A percentile compares a stretch with the other conserved stretches of the same genome.
Evolutionary conservation across 2,888 invertebrate genomes (phyloP).

Genomic region (Leucoma salicis): DNA sequence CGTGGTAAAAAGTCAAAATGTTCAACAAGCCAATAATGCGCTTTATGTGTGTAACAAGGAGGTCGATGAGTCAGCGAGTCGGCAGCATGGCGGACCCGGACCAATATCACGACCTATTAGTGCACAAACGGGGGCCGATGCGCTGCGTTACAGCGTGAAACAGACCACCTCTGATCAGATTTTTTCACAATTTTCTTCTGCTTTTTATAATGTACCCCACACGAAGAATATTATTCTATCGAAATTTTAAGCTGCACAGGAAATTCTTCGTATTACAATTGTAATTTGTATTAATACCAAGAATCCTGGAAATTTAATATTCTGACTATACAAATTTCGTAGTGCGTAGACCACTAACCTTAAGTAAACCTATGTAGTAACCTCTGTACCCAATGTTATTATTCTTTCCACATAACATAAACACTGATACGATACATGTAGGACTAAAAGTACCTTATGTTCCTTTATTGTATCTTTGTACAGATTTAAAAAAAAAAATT

Average conservation of each 20-base stretch:
- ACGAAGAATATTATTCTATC: conserved; percentile 43
- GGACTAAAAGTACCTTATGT: no score
- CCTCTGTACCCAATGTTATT: no score
- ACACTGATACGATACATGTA: no score
- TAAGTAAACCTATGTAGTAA: no score
- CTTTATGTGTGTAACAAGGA: conserved; percentile 48
- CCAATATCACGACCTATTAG: conserved; percentile 75
- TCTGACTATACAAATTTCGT: no score
- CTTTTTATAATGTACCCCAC: conserved; percentile 58
- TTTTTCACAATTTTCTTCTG: conserved; percentile 60
- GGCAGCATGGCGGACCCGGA: conserved; percentile 32
- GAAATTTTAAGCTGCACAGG: neutral
- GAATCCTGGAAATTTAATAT: no score
- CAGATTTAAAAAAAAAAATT: no score
- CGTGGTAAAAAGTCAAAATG: conserved; percentile 30
- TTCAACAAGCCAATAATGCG: conserved; percentile 37
- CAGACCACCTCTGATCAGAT: conserved; percentile 65
- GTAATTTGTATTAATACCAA: no score
- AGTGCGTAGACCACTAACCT: no score
- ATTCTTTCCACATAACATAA: no score
- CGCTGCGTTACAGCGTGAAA: conserved; percentile 73
- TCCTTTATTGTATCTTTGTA: no score
- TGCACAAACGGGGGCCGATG: conserved; percentile 60
- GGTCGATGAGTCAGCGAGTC: conserved; percentile 61
- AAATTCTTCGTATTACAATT: no score